Base-by-base conservation (phyloP, 23 tunicate species). In the Ciona savignyi region DNA sequence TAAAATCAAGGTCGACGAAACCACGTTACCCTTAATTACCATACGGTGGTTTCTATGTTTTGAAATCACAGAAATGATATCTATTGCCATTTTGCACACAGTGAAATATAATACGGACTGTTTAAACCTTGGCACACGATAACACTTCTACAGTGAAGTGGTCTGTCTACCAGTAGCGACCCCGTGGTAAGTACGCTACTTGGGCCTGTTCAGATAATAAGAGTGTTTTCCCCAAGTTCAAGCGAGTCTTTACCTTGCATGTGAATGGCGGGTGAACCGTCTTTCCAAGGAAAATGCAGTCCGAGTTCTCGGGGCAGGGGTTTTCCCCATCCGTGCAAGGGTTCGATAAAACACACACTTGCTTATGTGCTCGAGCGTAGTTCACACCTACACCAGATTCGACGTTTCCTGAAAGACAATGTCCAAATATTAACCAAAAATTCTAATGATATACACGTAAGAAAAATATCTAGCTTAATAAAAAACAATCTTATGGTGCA, bases 381-480 rank as follows among this genome's bases (percentile, higher is more conserved):
- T 79, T 82, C 3, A 71, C 81, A 2, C 97, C 97, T 32, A 77
- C 65, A 4, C 97, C 97, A 22, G 86, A 35, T 9, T 88, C 90
- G 19, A 24, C 33, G 66, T 79, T 62, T 0, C 97, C 97, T 90
- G 56, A 6, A 42, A n/a, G n/a, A n/a, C n/a, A n/a, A n/a, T n/a
- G n/a, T n/a, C n/a, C n/a, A n/a, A n/a, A n/a, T n/a, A n/a, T n/a
- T n/a, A n/a, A n/a, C n/a, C n/a, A n/a, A n/a, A n/a, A n/a, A n/a
- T n/a, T n/a, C n/a, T n/a, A n/a, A n/a, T n/a, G n/a, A n/a, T n/a
- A n/a, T n/a, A n/a, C n/a, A n/a, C n/a, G n/a, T n/a, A n/a, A n/a
- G n/a, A n/a, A n/a, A n/a, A n/a, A n/a, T n/a, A n/a, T n/a, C n/a
- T n/a, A n/a, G n/a, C n/a, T n/a, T n/a, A n/a, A n/a, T n/a, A n/a